Base-by-base conservation (phyloP, 2,113 vertebrate species). In the Sminthopsis crassicaudata region DNA sequence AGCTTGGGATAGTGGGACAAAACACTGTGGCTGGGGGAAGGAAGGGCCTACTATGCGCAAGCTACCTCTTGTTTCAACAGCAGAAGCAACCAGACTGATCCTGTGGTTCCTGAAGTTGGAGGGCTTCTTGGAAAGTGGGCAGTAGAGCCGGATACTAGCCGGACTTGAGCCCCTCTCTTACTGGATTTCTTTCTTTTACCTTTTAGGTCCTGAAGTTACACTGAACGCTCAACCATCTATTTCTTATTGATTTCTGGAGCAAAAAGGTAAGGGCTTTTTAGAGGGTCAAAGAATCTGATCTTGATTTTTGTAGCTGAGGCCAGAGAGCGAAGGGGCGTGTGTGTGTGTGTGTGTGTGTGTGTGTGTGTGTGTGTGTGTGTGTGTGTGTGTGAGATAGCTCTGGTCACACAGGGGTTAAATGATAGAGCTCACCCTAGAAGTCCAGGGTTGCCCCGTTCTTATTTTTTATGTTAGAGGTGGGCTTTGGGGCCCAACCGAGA, bases 181-280 rank as follows among this genome's bases (percentile, higher is more conserved):
- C 12, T 93, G n/a, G 88, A 55, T n/a, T 22, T 93, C 23, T 93
- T 96, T 94, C 30, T 92, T 48, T 94, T 92, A 30, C 36, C 48
- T 93, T 92, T n/a, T 91, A 97, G 92, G 94, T 92, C 90, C 60
- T 92, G 60, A 93, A 84, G 93, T 84, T 93, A n/a, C 36, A 91
- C 90, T 90, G 53, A 95, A 95, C 92, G 50, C 36, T 84, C n/a
- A 84, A 4, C 36, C 67, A 7, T 19, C 67, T 84, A 36, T 36
- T 42, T 36, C n/a, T 42, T n/a, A 42, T 22, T 19, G 22, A 30
- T 19, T 84, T 84, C 67, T 84, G n/a, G 36, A 42, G 16, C 67
- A 84, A 42, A 23, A 42, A 84, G 67, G 67, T 84, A 84, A 42
- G 67, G 1, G 0, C 36, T 76, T 76, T n/a, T n/a, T 16, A n/a